A percentile compares a stretch with the other conserved stretches of the same genome.
These are phyloP conservation scores for Ormyrus rosae DNA, from an alignment of 2,888 invertebrate genomes.

Conservation along the genomic window DNA sequence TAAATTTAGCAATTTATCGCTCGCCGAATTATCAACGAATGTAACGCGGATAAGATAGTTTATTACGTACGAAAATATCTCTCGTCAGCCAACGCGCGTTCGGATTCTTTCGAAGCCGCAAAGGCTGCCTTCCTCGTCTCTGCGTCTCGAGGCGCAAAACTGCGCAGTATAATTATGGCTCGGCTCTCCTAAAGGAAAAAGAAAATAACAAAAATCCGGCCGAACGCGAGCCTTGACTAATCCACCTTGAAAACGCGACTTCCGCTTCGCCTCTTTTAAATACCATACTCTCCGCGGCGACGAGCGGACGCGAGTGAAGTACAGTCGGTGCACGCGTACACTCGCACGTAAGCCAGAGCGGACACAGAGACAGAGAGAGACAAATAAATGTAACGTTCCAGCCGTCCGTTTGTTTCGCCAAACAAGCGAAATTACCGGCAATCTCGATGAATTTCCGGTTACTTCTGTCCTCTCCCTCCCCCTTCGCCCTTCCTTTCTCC, in stretches of 20 bases:
- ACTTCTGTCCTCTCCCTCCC: constrained; percentile 25
- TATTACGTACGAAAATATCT: too few species aligned
- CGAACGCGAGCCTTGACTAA: constrained; percentile 10
- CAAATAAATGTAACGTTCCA: constrained; percentile 36
- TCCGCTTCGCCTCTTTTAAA: constrained; percentile 17
- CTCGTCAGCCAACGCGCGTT: too few species aligned
- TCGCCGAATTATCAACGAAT: too few species aligned
- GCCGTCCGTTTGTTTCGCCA: constrained; percentile 53
- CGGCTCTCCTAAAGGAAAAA: neutral
- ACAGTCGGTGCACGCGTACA: neutral
- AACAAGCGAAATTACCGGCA: constrained; percentile 53
- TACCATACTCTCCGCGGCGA: neutral
- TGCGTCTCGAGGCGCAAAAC: too few species aligned
- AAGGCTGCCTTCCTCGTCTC: too few species aligned
- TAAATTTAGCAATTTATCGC: too few species aligned
- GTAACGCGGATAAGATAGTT: too few species aligned
- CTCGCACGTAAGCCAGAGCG: neutral
- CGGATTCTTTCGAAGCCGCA: too few species aligned
- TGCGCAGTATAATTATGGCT: neutral
- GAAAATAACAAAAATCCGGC: neutral
- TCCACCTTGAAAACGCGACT: constrained; percentile 38
- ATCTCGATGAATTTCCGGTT: constrained; percentile 54
- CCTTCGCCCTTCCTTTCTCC: neutral
- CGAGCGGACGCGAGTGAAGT: neutral
- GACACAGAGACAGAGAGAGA: neutral